Base-by-base conservation (phyloP, 64 coral and sea anemone species). In the Pocillopora damicornis region DNA sequence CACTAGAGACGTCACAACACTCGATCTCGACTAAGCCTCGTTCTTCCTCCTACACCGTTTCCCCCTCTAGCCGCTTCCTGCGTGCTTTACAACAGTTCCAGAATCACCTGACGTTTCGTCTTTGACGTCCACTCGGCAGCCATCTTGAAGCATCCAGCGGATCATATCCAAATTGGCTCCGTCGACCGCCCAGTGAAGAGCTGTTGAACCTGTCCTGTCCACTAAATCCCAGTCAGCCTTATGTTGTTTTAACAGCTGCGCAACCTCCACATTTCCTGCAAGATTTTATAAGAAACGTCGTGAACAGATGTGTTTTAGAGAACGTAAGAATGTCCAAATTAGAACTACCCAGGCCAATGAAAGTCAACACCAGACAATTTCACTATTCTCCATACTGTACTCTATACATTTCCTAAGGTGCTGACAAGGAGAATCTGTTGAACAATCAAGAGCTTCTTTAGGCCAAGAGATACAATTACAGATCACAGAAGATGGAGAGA, bases 131-230 rank as follows among this genome's bases (percentile, higher is more conserved):
- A 95, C 96, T 1, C 72, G 13, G 58, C 96, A 95, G 14, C 90
- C 96, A 59, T 98, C 82, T 45, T 94, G 76, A 18, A 98, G 81
- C 82, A 98, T 92, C 96, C 96, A 98, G 14, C 96, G 87, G n/a
- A 98, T 83, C n/a, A 98, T 86, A 20, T 98, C 96, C 58, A 98
- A 64, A 79, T 92, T 95, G 17, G 81, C 90, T 15, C 96, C 93
- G 86, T 98, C 96, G 20, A 95, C 93, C 51, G 96, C 96, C 96
- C 96, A 98, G 78, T 98, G 96, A 26, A 98, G 75, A 11, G 96
- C 92, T 11, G 75, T 98, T 4, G 92, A 98, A 16, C 96, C 96
- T 75, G 96, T 95, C n/a, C 92, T 87, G 61, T 98, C 96, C 36
- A 87, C 56, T 14, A 75, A 63, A 63, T 94, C 87, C 93, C 90